Percentiles rank a stretch among this genome's conserved stretches.
phyloP scores from a whole-genome alignment of 2,797 vertebrate genomes.

The Sebastes paucispinis region DNA sequence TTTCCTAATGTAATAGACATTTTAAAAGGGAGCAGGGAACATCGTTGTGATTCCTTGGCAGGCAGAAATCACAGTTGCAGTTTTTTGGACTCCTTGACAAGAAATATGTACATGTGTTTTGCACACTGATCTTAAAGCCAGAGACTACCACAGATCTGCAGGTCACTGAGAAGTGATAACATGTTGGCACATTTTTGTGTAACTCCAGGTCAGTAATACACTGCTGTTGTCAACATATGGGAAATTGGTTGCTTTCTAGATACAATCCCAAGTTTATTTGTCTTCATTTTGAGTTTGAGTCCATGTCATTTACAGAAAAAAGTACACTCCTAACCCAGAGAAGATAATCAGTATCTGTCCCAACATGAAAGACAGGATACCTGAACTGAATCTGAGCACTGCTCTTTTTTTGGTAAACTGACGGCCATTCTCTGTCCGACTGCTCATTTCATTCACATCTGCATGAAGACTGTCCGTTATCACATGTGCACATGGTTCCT shows the following conservation, averaged over 20 bases:
- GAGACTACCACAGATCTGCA: background rate
- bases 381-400: background rate
- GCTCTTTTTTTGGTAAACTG: slow-evolving; percentile 1
- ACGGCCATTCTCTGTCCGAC: background rate
- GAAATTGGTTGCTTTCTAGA: background rate
- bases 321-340: background rate
- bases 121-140: background rate
- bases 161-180: background rate
- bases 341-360: background rate
- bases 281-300: background rate
- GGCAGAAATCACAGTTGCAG: background rate
- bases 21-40: background rate
- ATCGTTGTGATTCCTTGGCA: background rate
- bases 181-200: background rate
- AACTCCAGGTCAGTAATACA: background rate
- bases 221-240: background rate
- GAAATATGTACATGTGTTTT: background rate
- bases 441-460: slow-evolving; percentile 2
- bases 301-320: background rate
- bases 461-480: slow-evolving; percentile 33
- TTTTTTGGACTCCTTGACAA: background rate
- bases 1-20: background rate
- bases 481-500: slow-evolving; percentile 38
- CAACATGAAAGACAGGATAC: background rate
- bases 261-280: background rate